A percentile compares a stretch with the other conserved stretches of the same genome.
Evolutionary conservation across 2,888 invertebrate species (phyloP).

Genomic region (Camptogramma bilineatum): DNA sequence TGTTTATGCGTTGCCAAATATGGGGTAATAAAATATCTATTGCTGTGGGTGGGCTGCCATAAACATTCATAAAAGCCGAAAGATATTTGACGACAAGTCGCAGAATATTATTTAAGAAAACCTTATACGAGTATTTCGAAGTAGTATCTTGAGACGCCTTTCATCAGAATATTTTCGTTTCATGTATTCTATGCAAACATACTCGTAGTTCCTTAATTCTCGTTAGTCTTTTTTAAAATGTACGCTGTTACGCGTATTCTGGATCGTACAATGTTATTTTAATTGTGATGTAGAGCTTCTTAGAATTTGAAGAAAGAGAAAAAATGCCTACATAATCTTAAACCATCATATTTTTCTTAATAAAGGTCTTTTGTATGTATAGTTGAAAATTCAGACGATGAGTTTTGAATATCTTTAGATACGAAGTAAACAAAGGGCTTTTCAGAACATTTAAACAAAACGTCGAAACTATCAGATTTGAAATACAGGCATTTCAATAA

Average conservation of each 20-base stretch:
- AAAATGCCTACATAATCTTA: not conserved
- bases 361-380: not conserved
- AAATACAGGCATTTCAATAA: constrained; percentile 11
- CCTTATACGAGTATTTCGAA: constrained; percentile 8
- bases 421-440: not conserved
- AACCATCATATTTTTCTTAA: not conserved
- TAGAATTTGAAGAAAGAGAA: not conserved
- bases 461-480: constrained; percentile 1
- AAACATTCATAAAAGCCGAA: constrained; percentile 43
- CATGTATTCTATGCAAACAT: not conserved
- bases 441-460: not conserved
- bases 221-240: not conserved
- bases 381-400: not conserved
- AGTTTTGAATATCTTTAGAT: not conserved
- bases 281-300: too few relatives aligned
- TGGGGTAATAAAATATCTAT: constrained; percentile 53
- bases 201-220: not conserved
- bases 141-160: constrained; percentile 16
- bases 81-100: constrained; percentile 33
- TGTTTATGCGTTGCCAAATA: constrained; percentile 59
- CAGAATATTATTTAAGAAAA: constrained; percentile 32
- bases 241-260: not conserved
- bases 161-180: constrained; percentile 15
- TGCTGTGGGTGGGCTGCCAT: constrained; percentile 49
- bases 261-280: not conserved